A percentile compares a stretch with the other conserved stretches of the same genome.
Evolutionary conservation across 2,113 vertebrate species (phyloP).

Genomic region (Hylia prasina): DNA sequence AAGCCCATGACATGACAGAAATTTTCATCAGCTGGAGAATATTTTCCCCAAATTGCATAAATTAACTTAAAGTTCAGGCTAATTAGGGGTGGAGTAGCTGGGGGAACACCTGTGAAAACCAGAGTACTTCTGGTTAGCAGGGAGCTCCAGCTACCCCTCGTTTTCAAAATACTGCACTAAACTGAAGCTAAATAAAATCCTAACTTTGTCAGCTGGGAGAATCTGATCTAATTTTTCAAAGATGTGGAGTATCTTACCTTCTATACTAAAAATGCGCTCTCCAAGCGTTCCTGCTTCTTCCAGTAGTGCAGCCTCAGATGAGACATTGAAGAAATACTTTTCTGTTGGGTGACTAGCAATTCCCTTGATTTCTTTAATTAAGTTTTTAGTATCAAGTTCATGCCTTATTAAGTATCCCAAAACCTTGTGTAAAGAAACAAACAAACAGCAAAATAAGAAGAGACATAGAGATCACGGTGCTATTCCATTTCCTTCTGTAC

Average conservation of each 20-base stretch:
- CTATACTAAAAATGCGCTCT: constrained; percentile 95
- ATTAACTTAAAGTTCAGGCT: neutral
- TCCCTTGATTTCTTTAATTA: constrained; percentile 92
- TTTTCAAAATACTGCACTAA: neutral
- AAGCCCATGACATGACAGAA: neutral
- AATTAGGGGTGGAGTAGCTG: neutral
- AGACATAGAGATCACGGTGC: neutral
- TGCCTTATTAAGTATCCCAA: constrained; percentile 89
- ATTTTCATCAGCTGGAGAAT: neutral
- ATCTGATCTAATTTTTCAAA: neutral
- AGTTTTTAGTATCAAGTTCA: constrained; percentile 82
- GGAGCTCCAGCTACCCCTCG: neutral
- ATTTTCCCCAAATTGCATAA: neutral
- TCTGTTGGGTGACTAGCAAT: constrained; percentile 89
- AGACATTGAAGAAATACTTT: constrained; percentile 93
- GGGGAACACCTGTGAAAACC: neutral
- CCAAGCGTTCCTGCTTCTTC: constrained; percentile 89
- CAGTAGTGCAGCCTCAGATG: constrained; percentile 83
- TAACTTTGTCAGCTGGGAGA: neutral
- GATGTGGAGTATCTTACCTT: constrained; percentile 74
- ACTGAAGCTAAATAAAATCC: neutral
- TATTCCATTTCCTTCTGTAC: neutral
- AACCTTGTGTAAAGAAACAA: constrained; percentile 71
- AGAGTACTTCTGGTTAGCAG: neutral
- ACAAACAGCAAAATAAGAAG: neutral